A percentile compares a stretch with the other conserved stretches of the same genome.
Evolutionary conservation across 2,113 vertebrate genomes (phyloP).

Genomic region (Chlorodrepanis virens): DNA sequence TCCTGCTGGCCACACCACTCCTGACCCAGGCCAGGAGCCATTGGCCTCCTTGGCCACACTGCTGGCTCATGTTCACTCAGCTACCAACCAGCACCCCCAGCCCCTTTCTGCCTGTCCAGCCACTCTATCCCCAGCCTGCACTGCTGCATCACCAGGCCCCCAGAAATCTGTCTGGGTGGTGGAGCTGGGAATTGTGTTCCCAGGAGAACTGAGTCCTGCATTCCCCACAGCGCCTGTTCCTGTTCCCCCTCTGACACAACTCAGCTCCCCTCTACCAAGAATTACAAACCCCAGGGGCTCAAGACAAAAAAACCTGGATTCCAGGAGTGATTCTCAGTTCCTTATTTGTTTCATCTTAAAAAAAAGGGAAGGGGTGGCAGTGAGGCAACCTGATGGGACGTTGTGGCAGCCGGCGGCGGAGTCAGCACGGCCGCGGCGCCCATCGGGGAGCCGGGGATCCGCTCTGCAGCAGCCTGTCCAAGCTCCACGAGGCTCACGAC

Average conservation of each 20-base stretch:
- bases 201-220: not conserved
- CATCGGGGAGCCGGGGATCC: not conserved
- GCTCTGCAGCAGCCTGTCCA: not conserved
- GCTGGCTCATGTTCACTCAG: not conserved
- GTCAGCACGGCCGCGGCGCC: not conserved
- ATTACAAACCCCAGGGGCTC: not conserved
- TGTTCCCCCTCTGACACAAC: not conserved
- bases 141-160: not conserved
- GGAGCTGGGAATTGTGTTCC: not conserved
- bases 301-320: not conserved
- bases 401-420: not conserved
- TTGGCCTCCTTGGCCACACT: not conserved
- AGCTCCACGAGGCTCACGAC: constrained; percentile 55
- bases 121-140: not conserved
- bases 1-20: not conserved
- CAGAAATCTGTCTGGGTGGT: not conserved
- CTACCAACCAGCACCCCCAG: not conserved
- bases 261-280: not conserved
- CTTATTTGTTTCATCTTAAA: not conserved
- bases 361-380: constrained; percentile 3
- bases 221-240: not conserved
- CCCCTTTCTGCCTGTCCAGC: not conserved
- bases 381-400: not conserved
- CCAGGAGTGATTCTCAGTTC: not conserved
- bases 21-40: not conserved